phyloP scores from a whole-genome alignment of 2,888 invertebrate genomes.

The Brachylomia viminalis region DNA sequence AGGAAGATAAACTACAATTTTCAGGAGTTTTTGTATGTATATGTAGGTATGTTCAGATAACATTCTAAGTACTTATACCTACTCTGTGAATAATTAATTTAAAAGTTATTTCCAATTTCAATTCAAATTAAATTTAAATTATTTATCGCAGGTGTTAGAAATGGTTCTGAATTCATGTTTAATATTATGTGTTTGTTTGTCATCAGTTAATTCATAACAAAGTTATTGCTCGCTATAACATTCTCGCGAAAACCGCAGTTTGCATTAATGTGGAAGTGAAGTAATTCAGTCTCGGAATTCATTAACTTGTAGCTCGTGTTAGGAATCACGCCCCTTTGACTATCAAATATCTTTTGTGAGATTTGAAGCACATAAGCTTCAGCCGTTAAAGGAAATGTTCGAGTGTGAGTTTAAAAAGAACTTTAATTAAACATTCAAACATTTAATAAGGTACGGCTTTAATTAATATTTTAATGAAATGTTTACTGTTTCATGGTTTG shows the following conservation, averaged over 20 bases:
- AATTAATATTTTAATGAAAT: background rate
- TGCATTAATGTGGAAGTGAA: background rate
- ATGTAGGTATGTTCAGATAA: background rate
- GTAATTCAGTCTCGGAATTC: constrained; percentile 21
- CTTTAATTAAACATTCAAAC: constrained; percentile 5
- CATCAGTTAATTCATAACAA: constrained; percentile 6
- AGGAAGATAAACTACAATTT: background rate
- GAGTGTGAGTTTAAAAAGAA: background rate
- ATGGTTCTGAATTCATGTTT: background rate
- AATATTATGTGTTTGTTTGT: constrained; percentile 10
- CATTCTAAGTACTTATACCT: background rate
- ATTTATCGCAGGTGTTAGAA: background rate
- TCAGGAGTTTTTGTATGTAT: too few species aligned
- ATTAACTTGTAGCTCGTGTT: constrained; percentile 35
- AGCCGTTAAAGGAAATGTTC: background rate
- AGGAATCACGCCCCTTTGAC: constrained; percentile 8
- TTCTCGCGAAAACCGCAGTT: constrained; percentile 28
- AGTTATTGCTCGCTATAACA: constrained; percentile 24
- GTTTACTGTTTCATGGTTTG: background rate
- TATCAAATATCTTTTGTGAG: constrained; percentile 19
- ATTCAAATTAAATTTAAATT: background rate
- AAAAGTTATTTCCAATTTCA: background rate
- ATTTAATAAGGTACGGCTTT: background rate
- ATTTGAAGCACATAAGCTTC: background rate
- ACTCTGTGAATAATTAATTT: background rate